Evolutionary conservation across 2,888 invertebrate species (phyloP).

Genomic region (Chesias legatella): DNA sequence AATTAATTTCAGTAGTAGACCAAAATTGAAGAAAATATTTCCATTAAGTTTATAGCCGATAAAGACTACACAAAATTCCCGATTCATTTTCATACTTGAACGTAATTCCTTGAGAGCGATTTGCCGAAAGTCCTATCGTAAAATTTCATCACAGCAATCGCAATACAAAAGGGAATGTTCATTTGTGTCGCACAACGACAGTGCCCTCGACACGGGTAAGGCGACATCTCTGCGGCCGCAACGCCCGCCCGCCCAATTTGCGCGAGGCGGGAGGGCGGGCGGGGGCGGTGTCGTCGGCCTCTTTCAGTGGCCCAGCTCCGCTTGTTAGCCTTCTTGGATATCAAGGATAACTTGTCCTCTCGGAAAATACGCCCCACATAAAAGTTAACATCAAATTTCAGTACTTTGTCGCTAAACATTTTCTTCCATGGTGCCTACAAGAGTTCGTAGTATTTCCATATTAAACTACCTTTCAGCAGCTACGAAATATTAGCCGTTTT

Average conservation of each 20-base stretch:
- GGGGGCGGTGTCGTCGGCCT: constrained; percentile 49
- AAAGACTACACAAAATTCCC: too few relatives aligned
- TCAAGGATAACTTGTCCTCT: constrained; percentile 24
- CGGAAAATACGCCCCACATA: constrained; percentile 16
- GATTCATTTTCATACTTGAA: not conserved
- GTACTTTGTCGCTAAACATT: constrained; percentile 2
- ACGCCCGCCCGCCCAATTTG: constrained; percentile 43
- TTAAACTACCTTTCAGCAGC: too few relatives aligned
- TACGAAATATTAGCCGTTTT: not conserved
- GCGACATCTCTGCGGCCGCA: constrained; percentile 27
- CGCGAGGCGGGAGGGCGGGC: constrained; percentile 37
- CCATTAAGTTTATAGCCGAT: too few relatives aligned
- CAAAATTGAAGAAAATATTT: too few relatives aligned
- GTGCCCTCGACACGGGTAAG: constrained; percentile 28
- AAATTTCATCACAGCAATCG: constrained; percentile 36
- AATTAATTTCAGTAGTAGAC: too few relatives aligned
- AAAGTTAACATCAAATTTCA: constrained; percentile 13
- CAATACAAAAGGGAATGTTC: constrained; percentile 37
- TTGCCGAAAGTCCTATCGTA: constrained; percentile 29
- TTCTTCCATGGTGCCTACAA: too few relatives aligned
- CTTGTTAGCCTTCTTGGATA: constrained; percentile 26
- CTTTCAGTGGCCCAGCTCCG: constrained; percentile 37
- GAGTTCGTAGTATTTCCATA: too few relatives aligned
- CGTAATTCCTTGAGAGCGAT: constrained; percentile 14
- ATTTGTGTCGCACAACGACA: constrained; percentile 35